A percentile compares a stretch with the other conserved stretches of the same genome.
Conservation (phyloP, 2,888 invertebrate species). For the Ichneumoninae sp. region DNA sequence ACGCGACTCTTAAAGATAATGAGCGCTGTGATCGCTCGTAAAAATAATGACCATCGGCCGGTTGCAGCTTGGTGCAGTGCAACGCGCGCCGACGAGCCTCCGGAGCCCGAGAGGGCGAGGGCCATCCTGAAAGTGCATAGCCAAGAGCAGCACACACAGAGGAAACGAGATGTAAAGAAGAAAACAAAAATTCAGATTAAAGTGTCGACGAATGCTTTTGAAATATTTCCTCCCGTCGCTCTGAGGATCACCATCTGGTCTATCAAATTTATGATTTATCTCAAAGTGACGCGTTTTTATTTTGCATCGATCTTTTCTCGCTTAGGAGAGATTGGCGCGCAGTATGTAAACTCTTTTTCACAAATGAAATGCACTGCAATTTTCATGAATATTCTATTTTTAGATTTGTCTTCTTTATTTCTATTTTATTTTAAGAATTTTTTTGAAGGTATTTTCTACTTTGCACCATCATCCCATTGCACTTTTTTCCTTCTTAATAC, state of each 20-base stretch:
- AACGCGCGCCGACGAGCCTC: constrained; percentile 50
- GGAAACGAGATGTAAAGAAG: not conserved
- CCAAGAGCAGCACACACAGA: constrained; percentile 12
- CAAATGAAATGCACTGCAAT: too few species aligned
- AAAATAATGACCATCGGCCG: constrained; percentile 81
- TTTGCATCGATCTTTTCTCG: not conserved
- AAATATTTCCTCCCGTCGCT: not conserved
- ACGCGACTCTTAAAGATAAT: constrained; percentile 79
- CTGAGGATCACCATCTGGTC: not conserved
- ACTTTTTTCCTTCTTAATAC: too few species aligned
- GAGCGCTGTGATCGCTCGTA: constrained; percentile 82
- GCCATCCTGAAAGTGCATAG: constrained; percentile 9
- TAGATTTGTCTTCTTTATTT: not conserved
- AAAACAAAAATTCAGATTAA: constrained; percentile 26
- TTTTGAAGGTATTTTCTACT: not conserved
- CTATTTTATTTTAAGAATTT: not conserved
- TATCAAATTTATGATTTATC: not conserved
- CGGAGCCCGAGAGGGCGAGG: constrained; percentile 40
- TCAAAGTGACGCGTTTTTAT: not conserved
- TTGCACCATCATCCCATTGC: not conserved
- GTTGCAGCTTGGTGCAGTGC: constrained; percentile 60
- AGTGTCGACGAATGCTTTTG: constrained; percentile 4
- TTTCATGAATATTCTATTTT: not conserved
- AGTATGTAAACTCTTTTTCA: not conserved
- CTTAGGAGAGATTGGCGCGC: not conserved